Percentiles rank a stretch among this genome's conserved stretches.
phyloP scores from a whole-genome alignment of 2,113 vertebrate species.

The Aviceda subcristata region DNA sequence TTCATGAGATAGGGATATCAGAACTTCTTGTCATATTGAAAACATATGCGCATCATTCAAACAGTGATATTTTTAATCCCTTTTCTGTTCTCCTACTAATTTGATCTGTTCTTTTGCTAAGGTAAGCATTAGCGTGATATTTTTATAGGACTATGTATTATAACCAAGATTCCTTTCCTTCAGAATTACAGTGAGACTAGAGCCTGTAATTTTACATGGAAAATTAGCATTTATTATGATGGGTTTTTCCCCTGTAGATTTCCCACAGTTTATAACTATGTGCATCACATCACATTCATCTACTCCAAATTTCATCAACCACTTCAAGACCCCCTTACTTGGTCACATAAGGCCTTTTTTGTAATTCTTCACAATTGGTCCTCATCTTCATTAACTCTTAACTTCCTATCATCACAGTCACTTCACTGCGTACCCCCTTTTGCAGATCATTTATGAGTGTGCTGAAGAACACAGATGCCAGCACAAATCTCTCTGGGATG shows the following conservation, averaged over 20 bases:
- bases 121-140: background rate
- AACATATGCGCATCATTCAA: background rate
- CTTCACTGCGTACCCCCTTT: background rate
- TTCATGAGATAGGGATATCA: background rate
- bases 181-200: background rate
- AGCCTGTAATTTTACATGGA: background rate
- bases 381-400: background rate
- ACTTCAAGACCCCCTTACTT: background rate
- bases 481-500: background rate
- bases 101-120: background rate
- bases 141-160: background rate
- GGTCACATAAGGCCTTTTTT: background rate
- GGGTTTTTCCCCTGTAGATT: background rate
- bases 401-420: background rate
- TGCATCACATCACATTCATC: background rate
- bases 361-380: background rate
- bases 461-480: background rate
- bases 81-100: background rate
- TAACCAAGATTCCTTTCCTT: background rate
- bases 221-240: background rate
- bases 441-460: background rate
- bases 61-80: background rate
- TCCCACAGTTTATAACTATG: background rate
- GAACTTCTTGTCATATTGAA: background rate
- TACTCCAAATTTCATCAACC: background rate